Evolutionary conservation across 2,113 vertebrate species (phyloP).

Genomic region (Dunckerocampus dactyliophorus): DNA sequence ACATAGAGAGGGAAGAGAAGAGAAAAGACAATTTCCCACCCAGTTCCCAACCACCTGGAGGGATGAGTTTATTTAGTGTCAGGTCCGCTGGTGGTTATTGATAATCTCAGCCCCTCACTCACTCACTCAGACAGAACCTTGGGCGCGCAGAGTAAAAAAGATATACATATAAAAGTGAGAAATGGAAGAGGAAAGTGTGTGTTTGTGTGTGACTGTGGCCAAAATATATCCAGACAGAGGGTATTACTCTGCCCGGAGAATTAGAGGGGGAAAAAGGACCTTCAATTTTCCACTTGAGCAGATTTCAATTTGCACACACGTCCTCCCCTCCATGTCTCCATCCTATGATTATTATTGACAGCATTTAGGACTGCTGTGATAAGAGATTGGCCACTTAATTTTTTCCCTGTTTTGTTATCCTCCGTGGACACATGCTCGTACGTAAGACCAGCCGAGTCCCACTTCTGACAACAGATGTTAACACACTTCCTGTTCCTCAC

Average conservation of each 20-base stretch:
- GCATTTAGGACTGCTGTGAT: conserved; percentile 52
- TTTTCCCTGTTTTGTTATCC: conserved; percentile 35
- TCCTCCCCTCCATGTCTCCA: conserved; percentile 25
- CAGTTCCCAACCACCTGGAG: conserved; percentile 38
- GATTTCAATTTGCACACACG: conserved; percentile 64
- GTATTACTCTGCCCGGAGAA: conserved; percentile 40
- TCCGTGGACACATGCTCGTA: conserved; percentile 14
- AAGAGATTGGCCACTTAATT: conserved; percentile 44
- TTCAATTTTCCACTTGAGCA: conserved; percentile 69
- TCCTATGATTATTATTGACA: conserved; percentile 53
- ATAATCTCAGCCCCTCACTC: conserved; percentile 56
- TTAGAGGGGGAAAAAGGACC: conserved; percentile 41
- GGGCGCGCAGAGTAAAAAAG: conserved; percentile 6
- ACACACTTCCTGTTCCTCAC: too few relatives aligned
- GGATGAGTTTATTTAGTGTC: conserved; percentile 67
- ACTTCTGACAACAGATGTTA: neutral
- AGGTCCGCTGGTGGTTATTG: conserved; percentile 59
- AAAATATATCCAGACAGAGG: conserved; percentile 32
- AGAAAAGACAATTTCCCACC: conserved; percentile 46
- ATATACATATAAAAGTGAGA: conserved; percentile 24
- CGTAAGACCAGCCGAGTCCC: neutral
- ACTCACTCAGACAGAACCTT: conserved; percentile 28
- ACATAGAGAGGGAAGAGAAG: conserved; percentile 3
- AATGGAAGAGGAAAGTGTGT: conserved; percentile 22
- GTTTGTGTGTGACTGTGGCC: conserved; percentile 33